A percentile compares a stretch with the other conserved stretches of the same genome.
Evolutionary conservation across 2,888 invertebrate species (phyloP).

Genomic region (Taphrorychus bicolor): DNA sequence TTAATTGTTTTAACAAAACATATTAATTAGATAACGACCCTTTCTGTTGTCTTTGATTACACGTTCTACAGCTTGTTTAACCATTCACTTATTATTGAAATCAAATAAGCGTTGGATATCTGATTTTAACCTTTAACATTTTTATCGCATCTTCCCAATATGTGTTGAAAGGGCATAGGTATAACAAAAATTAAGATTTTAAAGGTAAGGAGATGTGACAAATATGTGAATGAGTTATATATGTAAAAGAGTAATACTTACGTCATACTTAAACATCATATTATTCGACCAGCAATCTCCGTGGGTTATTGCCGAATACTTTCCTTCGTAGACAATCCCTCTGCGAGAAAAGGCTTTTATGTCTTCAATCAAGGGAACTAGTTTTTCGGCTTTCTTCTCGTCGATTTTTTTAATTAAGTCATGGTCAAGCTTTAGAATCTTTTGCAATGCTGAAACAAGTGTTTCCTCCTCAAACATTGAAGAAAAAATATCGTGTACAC

Average conservation of each 20-base stretch:
- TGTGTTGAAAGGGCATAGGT: too few species aligned
- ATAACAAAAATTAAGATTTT: too few species aligned
- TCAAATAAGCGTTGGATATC: too few species aligned
- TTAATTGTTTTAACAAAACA: too few species aligned
- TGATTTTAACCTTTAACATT: too few species aligned
- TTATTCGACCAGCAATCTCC: slow-evolving; percentile 39
- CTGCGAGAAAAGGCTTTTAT: neutral
- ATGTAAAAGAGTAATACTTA: slow-evolving; percentile 26
- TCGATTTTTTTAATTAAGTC: slow-evolving; percentile 30
- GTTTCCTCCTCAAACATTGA: slow-evolving; percentile 23
- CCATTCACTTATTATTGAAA: too few species aligned
- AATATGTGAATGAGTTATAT: too few species aligned
- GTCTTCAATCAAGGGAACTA: neutral
- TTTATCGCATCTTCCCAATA: too few species aligned
- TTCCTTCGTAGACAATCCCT: slow-evolving; percentile 20
- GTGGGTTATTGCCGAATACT: slow-evolving; percentile 29
- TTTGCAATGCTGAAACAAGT: slow-evolving; percentile 31
- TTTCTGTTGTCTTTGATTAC: too few species aligned
- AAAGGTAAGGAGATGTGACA: too few species aligned
- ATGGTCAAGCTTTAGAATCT: slow-evolving; percentile 33
- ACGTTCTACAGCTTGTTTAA: too few species aligned
- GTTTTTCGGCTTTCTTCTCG: slow-evolving; percentile 12
- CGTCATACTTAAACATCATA: slow-evolving; percentile 41
- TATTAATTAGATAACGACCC: too few species aligned
- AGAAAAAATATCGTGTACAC: slow-evolving; percentile 42